Evolutionary conservation across 1,140 invertebrate genomes (phyloP), one percentile per base, ranked within the genome.

Genomic region (Drosophila malerkotliana): DNA sequence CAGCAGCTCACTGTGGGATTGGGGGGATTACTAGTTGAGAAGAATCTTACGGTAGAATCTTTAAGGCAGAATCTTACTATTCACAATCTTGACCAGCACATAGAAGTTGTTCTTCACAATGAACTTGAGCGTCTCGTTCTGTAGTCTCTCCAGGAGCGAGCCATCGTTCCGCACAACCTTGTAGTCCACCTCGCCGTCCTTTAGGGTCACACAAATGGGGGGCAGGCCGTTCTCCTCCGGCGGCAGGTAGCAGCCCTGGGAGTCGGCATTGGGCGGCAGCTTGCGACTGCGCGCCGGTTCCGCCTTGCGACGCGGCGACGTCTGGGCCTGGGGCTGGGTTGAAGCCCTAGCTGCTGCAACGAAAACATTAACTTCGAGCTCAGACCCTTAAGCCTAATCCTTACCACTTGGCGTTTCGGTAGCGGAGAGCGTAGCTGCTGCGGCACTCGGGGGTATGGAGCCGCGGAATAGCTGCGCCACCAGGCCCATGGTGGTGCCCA

Each of bases 31-130:
- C 21, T 41, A 1, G 6, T 45, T 45, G 21, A 15, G 18, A 18
- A 3, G 15, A 18, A 4, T n/a, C 14, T 5, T 18, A 45, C 1
- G 5, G 26, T 28, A 7, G 26, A 28, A 6, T 28, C 26, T 7
- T 7, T 0, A 4, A 6, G 21, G 21, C 0, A 21, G 3, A 5
- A 28, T 28, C 95, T 95, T 93, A 96, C 96, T 93, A 83, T 95
- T 95, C 9, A 96, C 93, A 77, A 97, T 94, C 92, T 96, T 97
- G 4, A 97, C 95, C 59, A 94, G 93, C 4, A 97, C 95, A 91
- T 94, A 94, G 5, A 98, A 93, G 92, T 97, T 97, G 60, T 94
- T 94, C 83, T 96, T 96, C 3, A 97, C 91, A n/a, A 95, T 95
- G 92, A 97, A 97, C 90, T 94, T 95, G 21, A 97, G 92, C 66